A percentile compares a stretch with the other conserved stretches of the same genome.
phyloP scores from a whole-genome alignment of 2,797 vertebrate genomes.

The Tarsius wallacei region DNA sequence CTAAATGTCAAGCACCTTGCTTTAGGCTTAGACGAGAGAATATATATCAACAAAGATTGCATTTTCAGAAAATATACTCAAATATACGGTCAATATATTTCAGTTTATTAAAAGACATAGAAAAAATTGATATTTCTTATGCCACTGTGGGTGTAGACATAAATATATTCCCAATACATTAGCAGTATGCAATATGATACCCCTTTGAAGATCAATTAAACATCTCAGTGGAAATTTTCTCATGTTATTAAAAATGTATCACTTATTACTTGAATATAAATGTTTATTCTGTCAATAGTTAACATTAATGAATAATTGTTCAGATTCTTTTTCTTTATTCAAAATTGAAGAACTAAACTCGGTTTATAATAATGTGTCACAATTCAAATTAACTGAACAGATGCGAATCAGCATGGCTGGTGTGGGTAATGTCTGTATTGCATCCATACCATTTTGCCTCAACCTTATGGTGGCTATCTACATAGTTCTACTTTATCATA shows the following conservation, averaged over 20 bases:
- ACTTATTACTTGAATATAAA: not conserved
- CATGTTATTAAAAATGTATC: conserved; percentile 45
- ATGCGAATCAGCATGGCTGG: not conserved
- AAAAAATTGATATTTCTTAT: not conserved
- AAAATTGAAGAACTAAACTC: not conserved
- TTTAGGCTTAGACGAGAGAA: not conserved
- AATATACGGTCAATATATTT: not conserved
- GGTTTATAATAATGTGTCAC: not conserved
- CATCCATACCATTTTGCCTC: not conserved
- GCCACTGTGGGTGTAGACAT: not conserved
- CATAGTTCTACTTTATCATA: not conserved
- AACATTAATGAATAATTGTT: not conserved
- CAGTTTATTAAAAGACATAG: not conserved
- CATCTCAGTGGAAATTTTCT: conserved; percentile 33
- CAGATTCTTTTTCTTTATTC: not conserved
- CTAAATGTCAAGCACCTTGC: not conserved
- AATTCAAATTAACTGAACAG: not conserved
- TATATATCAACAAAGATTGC: not conserved
- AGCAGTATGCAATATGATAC: not conserved
- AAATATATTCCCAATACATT: not conserved
- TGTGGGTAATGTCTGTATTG: not conserved
- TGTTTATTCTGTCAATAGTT: not conserved
- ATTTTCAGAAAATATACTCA: not conserved
- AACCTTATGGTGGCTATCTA: not conserved
- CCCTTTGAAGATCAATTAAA: conserved; percentile 5